Evolutionary conservation across 2,797 vertebrate species (phyloP), one percentile per base, ranked within the genome.

Genomic region (Sebastes aleutianus): DNA sequence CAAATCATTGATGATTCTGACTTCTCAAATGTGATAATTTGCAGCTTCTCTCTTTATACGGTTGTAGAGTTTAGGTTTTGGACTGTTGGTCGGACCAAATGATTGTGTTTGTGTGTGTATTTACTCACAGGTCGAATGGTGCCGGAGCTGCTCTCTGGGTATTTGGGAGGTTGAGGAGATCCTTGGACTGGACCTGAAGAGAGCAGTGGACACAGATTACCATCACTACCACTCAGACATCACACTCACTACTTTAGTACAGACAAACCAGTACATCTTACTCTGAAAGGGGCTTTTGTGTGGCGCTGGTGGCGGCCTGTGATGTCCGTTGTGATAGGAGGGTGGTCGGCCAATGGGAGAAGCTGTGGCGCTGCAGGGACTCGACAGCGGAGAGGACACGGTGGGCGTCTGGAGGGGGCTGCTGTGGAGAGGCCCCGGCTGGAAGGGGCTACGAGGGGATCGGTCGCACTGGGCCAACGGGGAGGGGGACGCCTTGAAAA

Each of bases 111-210:
- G 1, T 10, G 5, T 27, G 1, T 53, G 27, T 18, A 56, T 64
- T 34, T 3, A 96, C 98, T 97, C 92, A 99, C 98, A n/a, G 98
- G 98, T 84, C 97, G 95, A 68, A 98, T 96, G 88, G 96, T 97
- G 88, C 97, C 92, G 0, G 96, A 93, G 0, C 95, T 94, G 11
- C 93, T 91, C 50, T 98, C 98, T 0, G 97, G 95, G 76, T 96
- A 96, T 82, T 96, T 96, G 0, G 96, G 95, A 12, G 96, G 96
- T 64, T 97, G 97, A 0, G 96, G 94, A 66, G 97, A 96, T 29
- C 95, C 95, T 20, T 96, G 95, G 0, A 91, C 95, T 4, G 22
- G 96, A 90, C 89, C 94, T 94, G 85, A 91, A 63, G 80, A 88
- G 11, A 36, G 54, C 3, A 34, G 58, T 1, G 4, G 6, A 73